Conservation (phyloP, 2,797 vertebrate species). For the Scolopax bukidnonensis region DNA sequence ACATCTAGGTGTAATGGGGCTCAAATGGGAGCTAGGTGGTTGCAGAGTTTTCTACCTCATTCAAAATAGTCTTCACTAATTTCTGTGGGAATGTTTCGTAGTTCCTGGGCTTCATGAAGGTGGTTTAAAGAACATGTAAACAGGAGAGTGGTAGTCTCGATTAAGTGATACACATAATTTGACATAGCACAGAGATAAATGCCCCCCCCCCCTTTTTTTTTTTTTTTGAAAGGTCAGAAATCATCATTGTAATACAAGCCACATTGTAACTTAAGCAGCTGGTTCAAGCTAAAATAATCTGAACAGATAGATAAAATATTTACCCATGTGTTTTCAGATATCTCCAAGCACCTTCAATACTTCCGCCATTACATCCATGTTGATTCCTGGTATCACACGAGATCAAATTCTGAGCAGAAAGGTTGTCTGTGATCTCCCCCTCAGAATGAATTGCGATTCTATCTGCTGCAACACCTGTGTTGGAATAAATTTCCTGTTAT, state of each 20-base stretch:
- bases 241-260: neutral
- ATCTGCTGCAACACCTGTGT: conserved; percentile 80
- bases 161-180: neutral
- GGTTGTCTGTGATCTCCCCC: conserved; percentile 76
- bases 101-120: neutral
- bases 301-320: conserved; percentile 35
- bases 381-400: conserved; percentile 80
- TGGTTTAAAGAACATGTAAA: neutral
- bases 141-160: neutral
- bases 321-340: conserved; percentile 92
- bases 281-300: neutral
- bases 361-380: conserved; percentile 89
- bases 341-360: conserved; percentile 92
- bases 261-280: neutral
- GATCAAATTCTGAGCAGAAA: conserved; percentile 80
- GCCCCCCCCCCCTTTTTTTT: neutral
- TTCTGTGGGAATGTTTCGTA: neutral
- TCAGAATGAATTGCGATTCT: conserved; percentile 79
- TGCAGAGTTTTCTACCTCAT: neutral
- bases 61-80: neutral
- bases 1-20: neutral
- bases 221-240: neutral
- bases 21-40: neutral
- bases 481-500: conserved; percentile 42
- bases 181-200: neutral